Evolutionary conservation across 2,888 invertebrate genomes (phyloP), one percentile per base, ranked within the genome.

Genomic region (Crepidodera aurea): DNA sequence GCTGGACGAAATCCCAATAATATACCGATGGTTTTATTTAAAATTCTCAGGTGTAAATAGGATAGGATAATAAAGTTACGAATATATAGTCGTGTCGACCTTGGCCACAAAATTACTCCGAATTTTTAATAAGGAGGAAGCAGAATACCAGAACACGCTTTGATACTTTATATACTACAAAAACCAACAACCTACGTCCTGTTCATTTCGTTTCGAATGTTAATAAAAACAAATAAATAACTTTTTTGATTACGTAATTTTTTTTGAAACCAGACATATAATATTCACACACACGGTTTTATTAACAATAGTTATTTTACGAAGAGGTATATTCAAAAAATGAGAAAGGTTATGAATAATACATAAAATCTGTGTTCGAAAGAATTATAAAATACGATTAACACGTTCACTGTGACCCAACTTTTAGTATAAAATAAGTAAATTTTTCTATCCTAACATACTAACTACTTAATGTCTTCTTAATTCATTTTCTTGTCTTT

Each of bases 71-170:
- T 57, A 48, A 57, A 39, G 25, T 50, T 13, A 57, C 22, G 27
- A 57, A 57, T 27, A 57, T 57, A 57, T 57, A 32, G 48, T 50
- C 57, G 48, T 57, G 57, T 57, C 48, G 57, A 48, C 57, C 57
- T 57, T 57, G 57, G 57, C 57, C 57, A 57, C 29, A 39, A 57
- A 57, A 57, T 57, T 57, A 57, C 57, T 50, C 48, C 48, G 48
- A 57, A 57, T 57, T 48, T 57, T 57, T 27, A 57, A 57, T 50
- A 29, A 57, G 57, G 18, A 57, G 57, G 57, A 57, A 57, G 48
- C 57, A 48, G 48, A 57, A 48, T 16, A 34, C 29, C 57, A 48
- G 48, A 39, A 57, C 48, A 57, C 57, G 57, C 25, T 39, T 48
- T 32, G 48, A 39, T 27, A 48, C 48, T 57, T 48, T 37, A 56